phyloP scores from a whole-genome alignment of 2,888 invertebrate species.

The Xestia c-nigrum region DNA sequence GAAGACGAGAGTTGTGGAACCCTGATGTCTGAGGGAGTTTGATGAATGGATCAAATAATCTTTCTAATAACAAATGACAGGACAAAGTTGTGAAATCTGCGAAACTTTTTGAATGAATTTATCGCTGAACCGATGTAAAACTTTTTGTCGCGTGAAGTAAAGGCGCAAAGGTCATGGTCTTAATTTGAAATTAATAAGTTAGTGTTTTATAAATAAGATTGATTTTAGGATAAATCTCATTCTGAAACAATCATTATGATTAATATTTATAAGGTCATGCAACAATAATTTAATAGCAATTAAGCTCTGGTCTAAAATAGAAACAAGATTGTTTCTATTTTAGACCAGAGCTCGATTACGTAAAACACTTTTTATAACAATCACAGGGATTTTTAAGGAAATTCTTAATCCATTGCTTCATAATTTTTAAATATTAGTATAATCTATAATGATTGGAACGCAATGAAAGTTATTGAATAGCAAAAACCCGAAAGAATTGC shows the following conservation, averaged over 20 bases:
- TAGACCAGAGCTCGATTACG: no score
- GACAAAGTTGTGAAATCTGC: constrained; percentile 36
- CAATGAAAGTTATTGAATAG: neutral
- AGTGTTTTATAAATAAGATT: neutral
- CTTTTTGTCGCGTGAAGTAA: constrained; percentile 9
- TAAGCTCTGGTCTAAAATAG: neutral
- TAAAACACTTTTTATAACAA: neutral
- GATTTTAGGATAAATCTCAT: neutral
- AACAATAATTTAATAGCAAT: neutral
- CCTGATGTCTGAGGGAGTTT: constrained; percentile 45
- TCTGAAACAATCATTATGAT: neutral
- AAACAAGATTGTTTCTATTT: no score
- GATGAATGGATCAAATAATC: constrained; percentile 57
- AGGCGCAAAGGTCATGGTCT: neutral
- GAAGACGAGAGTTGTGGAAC: constrained; percentile 19
- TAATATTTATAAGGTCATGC: no score
- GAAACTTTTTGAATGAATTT: constrained; percentile 45
- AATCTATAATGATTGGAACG: neutral
- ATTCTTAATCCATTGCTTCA: neutral
- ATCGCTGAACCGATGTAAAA: constrained; percentile 21
- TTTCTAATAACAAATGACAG: constrained; percentile 43
- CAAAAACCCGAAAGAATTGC: no score
- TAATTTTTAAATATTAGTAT: neutral
- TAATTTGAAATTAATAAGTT: neutral
- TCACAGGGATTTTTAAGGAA: neutral